These are phyloP conservation scores for Bubalus kerabau DNA, from an alignment of 2,113 vertebrate genomes.

Conservation along the genomic window DNA sequence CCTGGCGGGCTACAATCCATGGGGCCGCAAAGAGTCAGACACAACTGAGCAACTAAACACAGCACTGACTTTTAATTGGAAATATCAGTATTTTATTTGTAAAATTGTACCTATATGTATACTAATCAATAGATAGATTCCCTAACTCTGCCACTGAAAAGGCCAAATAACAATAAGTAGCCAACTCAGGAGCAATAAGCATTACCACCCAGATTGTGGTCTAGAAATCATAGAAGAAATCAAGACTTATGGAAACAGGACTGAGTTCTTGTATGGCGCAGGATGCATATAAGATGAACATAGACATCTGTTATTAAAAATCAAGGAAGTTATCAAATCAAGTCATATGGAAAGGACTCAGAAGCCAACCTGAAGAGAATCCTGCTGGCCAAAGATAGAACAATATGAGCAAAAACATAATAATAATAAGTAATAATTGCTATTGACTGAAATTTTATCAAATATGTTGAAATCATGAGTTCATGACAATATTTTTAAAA, in stretches of 20 bases:
- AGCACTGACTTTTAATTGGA: not conserved
- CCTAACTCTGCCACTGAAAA: not conserved
- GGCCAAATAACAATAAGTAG: not conserved
- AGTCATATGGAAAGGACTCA: not conserved
- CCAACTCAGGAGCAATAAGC: not conserved
- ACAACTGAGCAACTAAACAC: not conserved
- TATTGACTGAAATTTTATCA: not conserved
- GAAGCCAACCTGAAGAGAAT: not conserved
- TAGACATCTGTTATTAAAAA: not conserved
- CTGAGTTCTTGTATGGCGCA: not conserved
- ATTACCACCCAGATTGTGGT: not conserved
- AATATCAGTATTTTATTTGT: slow-evolving; percentile 26
- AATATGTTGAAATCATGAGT: not conserved
- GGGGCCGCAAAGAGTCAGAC: not conserved
- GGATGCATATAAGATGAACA: not conserved
- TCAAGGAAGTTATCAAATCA: not conserved
- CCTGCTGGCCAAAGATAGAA: not conserved
- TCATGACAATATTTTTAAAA: not conserved
- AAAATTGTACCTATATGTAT: not conserved
- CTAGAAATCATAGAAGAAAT: not conserved
- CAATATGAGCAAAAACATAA: not conserved
- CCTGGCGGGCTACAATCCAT: not conserved
- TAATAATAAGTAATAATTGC: not conserved
- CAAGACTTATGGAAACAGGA: not conserved
- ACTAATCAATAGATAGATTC: not conserved